Conservation (phyloP, 2,888 invertebrate genomes). For the Germaria angustata region DNA sequence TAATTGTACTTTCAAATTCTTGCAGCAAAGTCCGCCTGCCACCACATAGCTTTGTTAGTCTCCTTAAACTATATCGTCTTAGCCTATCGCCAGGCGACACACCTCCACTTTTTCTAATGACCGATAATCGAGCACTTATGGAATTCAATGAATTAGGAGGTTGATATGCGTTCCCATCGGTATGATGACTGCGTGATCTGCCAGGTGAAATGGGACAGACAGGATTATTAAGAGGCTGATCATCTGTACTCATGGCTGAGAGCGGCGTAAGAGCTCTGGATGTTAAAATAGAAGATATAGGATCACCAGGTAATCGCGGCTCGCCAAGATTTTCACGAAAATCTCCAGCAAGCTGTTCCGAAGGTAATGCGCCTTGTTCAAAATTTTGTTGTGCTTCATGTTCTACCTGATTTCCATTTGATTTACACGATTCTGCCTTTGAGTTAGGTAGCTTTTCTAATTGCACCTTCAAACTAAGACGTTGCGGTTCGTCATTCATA, state of each 20-base stretch:
- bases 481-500: slow-evolving; percentile 46
- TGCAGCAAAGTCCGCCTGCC: slow-evolving; percentile 61
- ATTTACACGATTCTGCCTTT: neutral
- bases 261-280: neutral
- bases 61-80: slow-evolving; percentile 61
- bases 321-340: neutral
- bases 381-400: neutral
- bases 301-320: neutral
- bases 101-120: slow-evolving; percentile 44
- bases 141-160: neutral
- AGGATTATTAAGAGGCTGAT: neutral
- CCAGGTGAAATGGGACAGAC: neutral
- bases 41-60: slow-evolving; percentile 4
- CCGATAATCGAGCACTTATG: slow-evolving; percentile 11
- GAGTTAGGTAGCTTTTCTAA: slow-evolving; percentile 39
- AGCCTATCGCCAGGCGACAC: slow-evolving; percentile 56
- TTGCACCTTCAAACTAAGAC: slow-evolving; percentile 63
- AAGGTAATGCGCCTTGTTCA: neutral
- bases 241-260: neutral
- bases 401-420: neutral
- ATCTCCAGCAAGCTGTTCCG: neutral
- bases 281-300: neutral
- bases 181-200: neutral
- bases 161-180: neutral
- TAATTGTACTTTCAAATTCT: slow-evolving; percentile 67